Evolutionary conservation across 2,113 vertebrate species (phyloP).

Genomic region (Scatophagus argus): DNA sequence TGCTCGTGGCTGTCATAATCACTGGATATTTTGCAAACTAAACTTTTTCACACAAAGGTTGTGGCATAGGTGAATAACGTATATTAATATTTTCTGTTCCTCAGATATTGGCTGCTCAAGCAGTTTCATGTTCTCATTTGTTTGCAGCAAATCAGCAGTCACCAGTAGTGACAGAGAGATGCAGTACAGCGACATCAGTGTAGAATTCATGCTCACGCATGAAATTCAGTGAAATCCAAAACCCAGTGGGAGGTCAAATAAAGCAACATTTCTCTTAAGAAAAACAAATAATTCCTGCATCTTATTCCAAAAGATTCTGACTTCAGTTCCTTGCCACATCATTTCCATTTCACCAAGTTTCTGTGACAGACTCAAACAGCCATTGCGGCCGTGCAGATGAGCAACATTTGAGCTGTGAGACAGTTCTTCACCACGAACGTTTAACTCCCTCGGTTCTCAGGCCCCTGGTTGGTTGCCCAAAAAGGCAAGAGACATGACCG

Average conservation of each 20-base stretch:
- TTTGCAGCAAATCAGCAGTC: constrained; percentile 42
- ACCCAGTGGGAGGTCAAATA: constrained; percentile 18
- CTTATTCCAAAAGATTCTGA: constrained; percentile 43
- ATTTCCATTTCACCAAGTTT: constrained; percentile 22
- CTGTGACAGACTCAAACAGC: constrained; percentile 12
- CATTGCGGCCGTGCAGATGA: constrained; percentile 26
- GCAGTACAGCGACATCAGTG: constrained; percentile 13
- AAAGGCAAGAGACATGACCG: constrained; percentile 67
- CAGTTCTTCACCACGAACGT: constrained; percentile 1
- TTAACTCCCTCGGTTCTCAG: constrained; percentile 26
- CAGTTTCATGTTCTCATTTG: constrained; percentile 6
- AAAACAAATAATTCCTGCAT: constrained; percentile 34
- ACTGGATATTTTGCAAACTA: constrained; percentile 9
- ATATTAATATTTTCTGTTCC: constrained; percentile 28
- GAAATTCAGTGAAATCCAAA: constrained; percentile 58
- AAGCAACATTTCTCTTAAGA: not conserved
- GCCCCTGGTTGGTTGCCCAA: constrained; percentile 31
- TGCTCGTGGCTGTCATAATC: constrained; percentile 15
- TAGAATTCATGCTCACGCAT: constrained; percentile 61
- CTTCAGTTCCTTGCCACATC: constrained; percentile 42
- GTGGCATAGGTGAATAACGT: not conserved
- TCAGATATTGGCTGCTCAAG: constrained; percentile 21
- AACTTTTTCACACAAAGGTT: constrained; percentile 8
- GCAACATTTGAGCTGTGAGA: constrained; percentile 20
- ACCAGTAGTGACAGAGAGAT: constrained; percentile 19